A percentile compares a stretch with the other conserved stretches of the same genome.
Evolutionary conservation across 2,113 vertebrate genomes (phyloP).

Genomic region (Syngnathus scovelli): DNA sequence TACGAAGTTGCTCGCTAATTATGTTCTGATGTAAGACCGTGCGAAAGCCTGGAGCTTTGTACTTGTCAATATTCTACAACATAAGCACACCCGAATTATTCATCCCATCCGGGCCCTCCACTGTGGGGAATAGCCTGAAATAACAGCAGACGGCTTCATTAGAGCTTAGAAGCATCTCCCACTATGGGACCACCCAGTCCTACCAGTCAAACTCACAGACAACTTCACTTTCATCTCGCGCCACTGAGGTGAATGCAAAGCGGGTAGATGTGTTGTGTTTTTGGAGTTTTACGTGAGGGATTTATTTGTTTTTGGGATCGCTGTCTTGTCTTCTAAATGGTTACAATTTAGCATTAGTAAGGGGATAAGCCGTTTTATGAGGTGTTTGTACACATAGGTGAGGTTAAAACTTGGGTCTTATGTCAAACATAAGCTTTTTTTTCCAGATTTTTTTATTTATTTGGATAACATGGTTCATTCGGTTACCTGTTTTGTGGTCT

Average conservation of each 20-base stretch:
- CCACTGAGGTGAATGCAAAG: slow-evolving; percentile 44
- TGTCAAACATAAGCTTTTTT: slow-evolving; percentile 19
- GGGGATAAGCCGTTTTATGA: slow-evolving; percentile 8
- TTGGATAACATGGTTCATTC: slow-evolving; percentile 77
- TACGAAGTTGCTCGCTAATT: slow-evolving; percentile 3
- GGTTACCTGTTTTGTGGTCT: slow-evolving; percentile 77
- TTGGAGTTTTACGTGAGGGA: slow-evolving; percentile 6
- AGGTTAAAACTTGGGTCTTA: slow-evolving; percentile 29
- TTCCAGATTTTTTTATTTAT: too few species aligned
- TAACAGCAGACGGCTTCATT: slow-evolving; percentile 47
- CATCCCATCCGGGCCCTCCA: slow-evolving; percentile 28
- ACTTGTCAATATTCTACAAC: slow-evolving; percentile 21
- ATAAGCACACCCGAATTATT: slow-evolving; percentile 33
- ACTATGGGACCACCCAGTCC: slow-evolving; percentile 49
- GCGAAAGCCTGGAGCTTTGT: slow-evolving; percentile 10
- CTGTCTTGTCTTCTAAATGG: slow-evolving; percentile 16
- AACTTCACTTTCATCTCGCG: slow-evolving; percentile 45
- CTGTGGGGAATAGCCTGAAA: slow-evolving; percentile 47
- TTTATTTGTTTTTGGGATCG: slow-evolving; percentile 23
- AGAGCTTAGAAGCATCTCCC: slow-evolving; percentile 37
- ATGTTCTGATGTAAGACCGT: slow-evolving; percentile 9
- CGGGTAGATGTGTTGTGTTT: slow-evolving; percentile 24
- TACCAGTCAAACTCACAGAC: slow-evolving; percentile 55
- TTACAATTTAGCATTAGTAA: slow-evolving; percentile 3
- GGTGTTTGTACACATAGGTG: slow-evolving; percentile 29